Evolutionary conservation across 1,140 invertebrate species (phyloP).

Genomic region (Drusus annulatus): DNA sequence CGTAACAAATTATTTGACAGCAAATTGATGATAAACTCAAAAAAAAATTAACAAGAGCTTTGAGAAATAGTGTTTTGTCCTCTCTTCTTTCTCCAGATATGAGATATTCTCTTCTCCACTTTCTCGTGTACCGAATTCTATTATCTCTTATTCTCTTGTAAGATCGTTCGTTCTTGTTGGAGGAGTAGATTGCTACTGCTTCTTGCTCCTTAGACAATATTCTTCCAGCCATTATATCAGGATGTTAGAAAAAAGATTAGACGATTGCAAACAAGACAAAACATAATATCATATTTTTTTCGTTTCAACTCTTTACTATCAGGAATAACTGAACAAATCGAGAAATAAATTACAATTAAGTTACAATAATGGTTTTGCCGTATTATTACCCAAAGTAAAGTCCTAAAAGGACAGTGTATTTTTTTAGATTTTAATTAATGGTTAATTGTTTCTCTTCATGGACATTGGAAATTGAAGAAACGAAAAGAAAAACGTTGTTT

Average conservation of each 20-base stretch:
- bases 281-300: neutral
- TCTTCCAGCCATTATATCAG: conserved; percentile 21
- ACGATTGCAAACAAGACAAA: neutral
- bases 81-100: neutral
- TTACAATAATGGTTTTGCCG: too few species aligned
- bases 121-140: conserved; percentile 25
- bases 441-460: too few species aligned
- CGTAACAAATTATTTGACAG: too few species aligned
- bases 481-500: too few species aligned
- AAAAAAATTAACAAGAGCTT: neutral
- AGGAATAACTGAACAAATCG: too few species aligned
- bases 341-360: too few species aligned
- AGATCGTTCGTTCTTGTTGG: neutral
- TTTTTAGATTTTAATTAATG: too few species aligned
- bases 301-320: too few species aligned
- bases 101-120: neutral
- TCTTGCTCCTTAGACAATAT: neutral
- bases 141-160: conserved; percentile 11
- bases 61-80: neutral
- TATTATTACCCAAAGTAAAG: too few species aligned
- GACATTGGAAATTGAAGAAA: too few species aligned
- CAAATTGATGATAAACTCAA: too few species aligned
- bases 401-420: too few species aligned
- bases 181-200: neutral
- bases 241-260: conserved; percentile 21